phyloP scores from a whole-genome alignment of 2,888 invertebrate genomes.

The Xestia rhomboidea region DNA sequence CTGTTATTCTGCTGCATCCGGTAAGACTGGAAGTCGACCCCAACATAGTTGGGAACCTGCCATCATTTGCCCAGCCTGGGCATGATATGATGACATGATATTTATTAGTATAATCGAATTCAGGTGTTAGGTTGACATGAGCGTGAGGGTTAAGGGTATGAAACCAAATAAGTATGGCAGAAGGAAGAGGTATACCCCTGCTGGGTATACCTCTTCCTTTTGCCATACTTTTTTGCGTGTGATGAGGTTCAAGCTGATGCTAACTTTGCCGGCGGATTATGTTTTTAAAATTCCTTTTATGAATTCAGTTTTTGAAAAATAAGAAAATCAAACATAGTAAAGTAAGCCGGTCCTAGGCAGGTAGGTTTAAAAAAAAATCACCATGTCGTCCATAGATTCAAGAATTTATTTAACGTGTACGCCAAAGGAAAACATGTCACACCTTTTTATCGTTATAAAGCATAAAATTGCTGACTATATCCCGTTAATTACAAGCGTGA shows the following conservation, averaged over 20 bases:
- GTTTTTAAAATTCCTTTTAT: neutral
- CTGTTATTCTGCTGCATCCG: neutral
- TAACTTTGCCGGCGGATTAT: neutral
- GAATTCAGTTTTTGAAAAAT: no score
- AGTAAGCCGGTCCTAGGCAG: no score
- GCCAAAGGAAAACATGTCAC: neutral
- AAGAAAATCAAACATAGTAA: no score
- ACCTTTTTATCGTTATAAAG: no score
- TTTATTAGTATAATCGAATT: no score
- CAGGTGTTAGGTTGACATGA: neutral
- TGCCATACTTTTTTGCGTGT: no score
- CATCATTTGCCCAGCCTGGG: no score
- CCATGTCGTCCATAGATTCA: no score
- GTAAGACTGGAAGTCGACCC: neutral
- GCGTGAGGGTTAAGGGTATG: neutral
- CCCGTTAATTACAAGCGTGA: conserved; percentile 4
- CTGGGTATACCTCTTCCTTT: no score
- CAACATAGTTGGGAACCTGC: neutral
- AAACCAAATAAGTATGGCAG: neutral
- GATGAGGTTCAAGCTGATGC: neutral
- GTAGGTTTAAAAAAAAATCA: no score
- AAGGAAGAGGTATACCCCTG: rapidly evolving
- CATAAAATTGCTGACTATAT: neutral
- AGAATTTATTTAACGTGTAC: neutral
- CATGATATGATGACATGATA: no score